These are phyloP conservation scores for Pseudorectes ferrugineus DNA, from an alignment of 2,113 vertebrate genomes.

Conservation along the genomic window DNA sequence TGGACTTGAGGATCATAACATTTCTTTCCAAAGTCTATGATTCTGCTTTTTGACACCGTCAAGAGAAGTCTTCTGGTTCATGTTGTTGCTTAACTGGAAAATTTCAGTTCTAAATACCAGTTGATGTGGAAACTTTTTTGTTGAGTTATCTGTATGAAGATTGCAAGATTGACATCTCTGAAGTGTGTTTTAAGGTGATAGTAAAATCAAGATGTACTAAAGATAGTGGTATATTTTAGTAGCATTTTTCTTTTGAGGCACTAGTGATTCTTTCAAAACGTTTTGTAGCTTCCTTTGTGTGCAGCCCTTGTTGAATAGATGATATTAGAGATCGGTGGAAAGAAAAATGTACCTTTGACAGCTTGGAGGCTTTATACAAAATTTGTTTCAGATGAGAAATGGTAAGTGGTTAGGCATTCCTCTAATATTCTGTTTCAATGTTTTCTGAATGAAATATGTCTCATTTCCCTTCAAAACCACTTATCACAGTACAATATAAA, in stretches of 20 bases:
- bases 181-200: not conserved
- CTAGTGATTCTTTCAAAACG: not conserved
- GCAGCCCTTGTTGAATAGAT: not conserved
- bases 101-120: not conserved
- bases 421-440: not conserved
- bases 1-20: not conserved
- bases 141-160: not conserved
- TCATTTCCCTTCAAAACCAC: not conserved
- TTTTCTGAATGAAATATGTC: not conserved
- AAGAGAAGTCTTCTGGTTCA: not conserved
- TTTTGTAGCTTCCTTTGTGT: not conserved
- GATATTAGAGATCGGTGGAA: not conserved
- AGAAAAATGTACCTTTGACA: not conserved
- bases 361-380: not conserved
- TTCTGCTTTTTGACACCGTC: not conserved
- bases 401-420: not conserved
- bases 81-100: not conserved
- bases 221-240: not conserved
- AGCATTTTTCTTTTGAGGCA: not conserved
- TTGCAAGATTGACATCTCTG: not conserved
- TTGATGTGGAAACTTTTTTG: not conserved
- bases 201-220: not conserved
- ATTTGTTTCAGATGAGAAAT: not conserved
- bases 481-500: not conserved
- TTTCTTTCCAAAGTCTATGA: not conserved